phyloP scores from a whole-genome alignment of 2,888 invertebrate species.

The Orgyia antiqua region DNA sequence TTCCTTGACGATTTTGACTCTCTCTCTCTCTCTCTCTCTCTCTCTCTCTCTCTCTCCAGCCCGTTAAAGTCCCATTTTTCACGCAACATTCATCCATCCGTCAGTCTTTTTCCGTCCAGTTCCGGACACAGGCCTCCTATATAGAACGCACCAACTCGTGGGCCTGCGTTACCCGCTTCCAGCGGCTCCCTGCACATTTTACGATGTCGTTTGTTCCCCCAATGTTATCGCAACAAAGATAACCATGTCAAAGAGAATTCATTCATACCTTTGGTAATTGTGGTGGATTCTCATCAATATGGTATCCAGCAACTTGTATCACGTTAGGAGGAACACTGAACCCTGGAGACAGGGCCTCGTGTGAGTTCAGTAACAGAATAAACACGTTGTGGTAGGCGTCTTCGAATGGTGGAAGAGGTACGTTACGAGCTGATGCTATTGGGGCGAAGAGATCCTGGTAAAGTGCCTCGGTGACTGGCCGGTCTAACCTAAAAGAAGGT shows the following conservation, averaged over 20 bases:
- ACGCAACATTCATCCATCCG: no score
- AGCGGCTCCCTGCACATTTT: background rate
- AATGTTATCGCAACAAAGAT: background rate
- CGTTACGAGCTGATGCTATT: slow-evolving; percentile 35
- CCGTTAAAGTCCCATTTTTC: no score
- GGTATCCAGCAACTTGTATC: slow-evolving; percentile 47
- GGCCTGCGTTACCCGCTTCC: background rate
- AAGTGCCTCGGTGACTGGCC: slow-evolving; percentile 5
- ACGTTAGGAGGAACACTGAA: slow-evolving; percentile 43
- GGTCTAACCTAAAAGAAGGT: slow-evolving; percentile 23
- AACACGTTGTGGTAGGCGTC: slow-evolving; percentile 37
- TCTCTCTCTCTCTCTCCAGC: no score
- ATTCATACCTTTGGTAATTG: slow-evolving; percentile 44
- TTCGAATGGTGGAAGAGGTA: slow-evolving; percentile 31
- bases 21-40: no score
- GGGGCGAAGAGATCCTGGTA: slow-evolving; percentile 34
- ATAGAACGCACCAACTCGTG: background rate
- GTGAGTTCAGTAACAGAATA: slow-evolving; percentile 42
- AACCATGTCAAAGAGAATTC: background rate
- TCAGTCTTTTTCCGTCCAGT: no score
- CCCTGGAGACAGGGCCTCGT: slow-evolving; percentile 36
- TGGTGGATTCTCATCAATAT: slow-evolving; percentile 36
- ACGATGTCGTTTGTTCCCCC: background rate
- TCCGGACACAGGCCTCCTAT: background rate
- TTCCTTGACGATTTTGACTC: no score